Evolutionary conservation across 2,113 vertebrate genomes (phyloP).

Genomic region (Setophaga kirtlandii): DNA sequence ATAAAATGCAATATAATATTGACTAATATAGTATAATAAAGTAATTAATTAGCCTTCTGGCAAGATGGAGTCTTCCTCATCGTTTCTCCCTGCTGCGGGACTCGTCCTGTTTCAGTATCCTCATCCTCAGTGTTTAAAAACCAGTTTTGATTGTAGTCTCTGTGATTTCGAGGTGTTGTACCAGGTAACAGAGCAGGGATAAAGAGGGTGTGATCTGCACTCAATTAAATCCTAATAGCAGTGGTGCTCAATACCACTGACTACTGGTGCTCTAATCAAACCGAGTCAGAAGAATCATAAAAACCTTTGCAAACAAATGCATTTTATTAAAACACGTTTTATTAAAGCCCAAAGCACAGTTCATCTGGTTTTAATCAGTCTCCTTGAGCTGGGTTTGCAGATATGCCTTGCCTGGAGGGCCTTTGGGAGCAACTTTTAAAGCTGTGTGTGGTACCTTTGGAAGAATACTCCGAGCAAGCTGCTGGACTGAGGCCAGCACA

Average conservation of each 20-base stretch:
- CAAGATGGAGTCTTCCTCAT: too few species aligned
- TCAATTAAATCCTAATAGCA: neutral
- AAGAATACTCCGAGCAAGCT: neutral
- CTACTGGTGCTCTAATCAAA: neutral
- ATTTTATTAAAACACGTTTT: slow-evolving; percentile 1
- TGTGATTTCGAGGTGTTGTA: rapidly evolving
- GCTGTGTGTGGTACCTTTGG: neutral
- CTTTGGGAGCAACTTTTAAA: neutral
- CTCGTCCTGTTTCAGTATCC: too few species aligned
- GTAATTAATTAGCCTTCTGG: too few species aligned
- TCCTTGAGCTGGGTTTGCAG: slow-evolving; percentile 5
- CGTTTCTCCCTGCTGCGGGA: too few species aligned
- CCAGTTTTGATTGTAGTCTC: rapidly evolving
- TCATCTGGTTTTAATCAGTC: neutral
- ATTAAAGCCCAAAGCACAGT: neutral
- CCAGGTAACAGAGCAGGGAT: neutral
- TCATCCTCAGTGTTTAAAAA: neutral
- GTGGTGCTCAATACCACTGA: neutral
- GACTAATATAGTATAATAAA: too few species aligned
- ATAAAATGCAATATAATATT: too few species aligned
- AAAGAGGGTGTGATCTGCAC: neutral
- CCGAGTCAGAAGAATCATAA: neutral
- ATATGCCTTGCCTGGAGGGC: neutral
- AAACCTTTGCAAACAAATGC: neutral
- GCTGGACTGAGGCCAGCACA: neutral